Base-by-base conservation (phyloP, 2,113 vertebrate species). In the Cichladusa arquata region DNA sequence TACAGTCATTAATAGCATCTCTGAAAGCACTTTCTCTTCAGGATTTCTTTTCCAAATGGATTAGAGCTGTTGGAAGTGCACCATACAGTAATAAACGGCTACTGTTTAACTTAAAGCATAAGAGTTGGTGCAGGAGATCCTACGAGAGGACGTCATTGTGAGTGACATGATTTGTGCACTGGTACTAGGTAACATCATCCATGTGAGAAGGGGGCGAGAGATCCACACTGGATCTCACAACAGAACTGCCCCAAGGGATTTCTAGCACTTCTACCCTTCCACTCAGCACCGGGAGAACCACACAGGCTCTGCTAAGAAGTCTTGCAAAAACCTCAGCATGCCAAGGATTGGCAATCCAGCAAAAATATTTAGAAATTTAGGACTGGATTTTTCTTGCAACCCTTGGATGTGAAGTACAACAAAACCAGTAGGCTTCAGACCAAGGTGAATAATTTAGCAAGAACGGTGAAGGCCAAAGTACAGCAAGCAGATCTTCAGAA, bases 121-220 rank as follows among this genome's bases (percentile, higher is more conserved):
- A 73, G 67, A 28, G 18, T 23, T 66, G 28, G 31, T 6, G 8
- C 23, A 38, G 60, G 29, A 54, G 7, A 45, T 34, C 29, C 51
- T 70, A 89, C 25, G 45, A 66, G 33, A 50, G 4, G 24, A 36
- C 0, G 0, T 31, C 18, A 11, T 25, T 58, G 23, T 42, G 53
- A 80, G 29, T 1, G 4, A 34, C 16, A 8, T 33, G n/a, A 69
- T 71, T 91, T 34, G 4, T 40, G 36, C 20, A 17, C 20, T 67
- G 50, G 11, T 33, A 36, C 29, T 25, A 76, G 26, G 1, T 2
- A 81, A 44, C 8, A 3, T 5, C 38, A 56, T 31, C 17, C 2
- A 1, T 13, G 61, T 38, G 56, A 7, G 44, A 66, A 54, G 12
- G 22, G 14, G 11, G 38, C 29, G 86, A 36, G 22, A 66, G 17